Conservation (phyloP, 2,888 invertebrate genomes). For the Aradus depressus region DNA sequence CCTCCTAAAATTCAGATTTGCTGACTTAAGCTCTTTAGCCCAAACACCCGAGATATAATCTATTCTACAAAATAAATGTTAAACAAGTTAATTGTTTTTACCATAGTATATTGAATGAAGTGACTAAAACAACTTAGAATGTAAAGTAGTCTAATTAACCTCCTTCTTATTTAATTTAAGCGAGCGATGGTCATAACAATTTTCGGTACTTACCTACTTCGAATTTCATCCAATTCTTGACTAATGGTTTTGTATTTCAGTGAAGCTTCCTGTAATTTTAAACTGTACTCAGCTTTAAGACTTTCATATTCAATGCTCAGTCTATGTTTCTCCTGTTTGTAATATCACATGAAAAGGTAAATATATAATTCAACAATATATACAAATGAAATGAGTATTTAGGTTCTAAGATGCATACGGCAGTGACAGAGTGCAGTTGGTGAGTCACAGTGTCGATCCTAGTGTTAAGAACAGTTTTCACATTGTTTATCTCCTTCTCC, state of each 20-base stretch:
- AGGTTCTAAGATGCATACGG: constrained; percentile 14
- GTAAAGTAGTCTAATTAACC: too few species aligned
- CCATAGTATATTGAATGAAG: too few species aligned
- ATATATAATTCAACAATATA: not conserved
- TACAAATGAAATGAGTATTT: not conserved
- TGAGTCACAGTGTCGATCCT: constrained; percentile 16
- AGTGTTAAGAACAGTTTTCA: constrained; percentile 10
- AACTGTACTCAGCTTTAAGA: constrained; percentile 12
- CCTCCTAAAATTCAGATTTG: too few species aligned
- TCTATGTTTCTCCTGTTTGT: constrained; percentile 19
- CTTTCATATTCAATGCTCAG: constrained; percentile 19
- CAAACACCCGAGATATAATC: too few species aligned
- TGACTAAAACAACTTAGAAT: too few species aligned
- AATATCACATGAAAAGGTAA: not conserved
- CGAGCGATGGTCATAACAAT: too few species aligned
- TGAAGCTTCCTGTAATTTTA: constrained; percentile 13
- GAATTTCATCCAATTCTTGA: constrained; percentile 21
- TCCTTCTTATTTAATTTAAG: too few species aligned
- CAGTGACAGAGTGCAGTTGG: constrained; percentile 20
- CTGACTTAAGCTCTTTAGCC: too few species aligned
- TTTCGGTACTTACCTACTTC: constrained; percentile 14
- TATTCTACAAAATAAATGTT: too few species aligned
- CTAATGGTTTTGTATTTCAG: constrained; percentile 13
- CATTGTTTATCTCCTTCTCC: constrained; percentile 19
- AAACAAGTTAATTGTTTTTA: too few species aligned